phyloP scores from a whole-genome alignment of 2,797 vertebrate genomes.

The Pangasius djambal region DNA sequence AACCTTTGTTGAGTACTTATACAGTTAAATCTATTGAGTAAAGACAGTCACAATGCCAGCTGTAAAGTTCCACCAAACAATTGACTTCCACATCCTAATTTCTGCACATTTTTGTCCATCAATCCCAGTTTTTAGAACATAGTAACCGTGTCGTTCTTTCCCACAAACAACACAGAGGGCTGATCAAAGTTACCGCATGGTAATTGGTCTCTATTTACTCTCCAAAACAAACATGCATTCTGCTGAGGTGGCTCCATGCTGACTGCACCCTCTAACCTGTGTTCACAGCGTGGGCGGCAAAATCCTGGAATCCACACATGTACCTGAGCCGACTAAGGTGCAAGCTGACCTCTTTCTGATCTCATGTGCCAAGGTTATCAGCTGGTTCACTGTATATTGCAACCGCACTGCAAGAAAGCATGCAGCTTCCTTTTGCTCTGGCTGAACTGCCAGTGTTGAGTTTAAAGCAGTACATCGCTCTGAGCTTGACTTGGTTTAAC shows the following conservation, averaged over 20 bases:
- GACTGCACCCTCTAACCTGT: slow-evolving; percentile 58
- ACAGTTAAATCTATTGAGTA: not conserved
- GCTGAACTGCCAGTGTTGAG: not conserved
- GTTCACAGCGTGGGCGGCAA: slow-evolving; percentile 50
- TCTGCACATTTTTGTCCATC: not conserved
- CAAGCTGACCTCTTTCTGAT: slow-evolving; percentile 53
- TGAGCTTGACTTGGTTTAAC: not conserved
- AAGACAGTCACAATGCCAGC: not conserved
- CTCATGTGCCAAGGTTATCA: slow-evolving; percentile 50
- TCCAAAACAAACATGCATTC: slow-evolving; percentile 65
- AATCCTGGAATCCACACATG: slow-evolving; percentile 47
- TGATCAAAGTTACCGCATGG: slow-evolving; percentile 67
- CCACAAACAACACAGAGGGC: slow-evolving; percentile 41
- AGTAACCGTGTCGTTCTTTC: slow-evolving; percentile 18
- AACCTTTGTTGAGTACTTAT: not conserved
- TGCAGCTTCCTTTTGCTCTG: slow-evolving; percentile 12
- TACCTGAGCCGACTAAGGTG: slow-evolving; percentile 53
- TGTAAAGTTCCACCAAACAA: not conserved
- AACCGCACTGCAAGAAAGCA: slow-evolving; percentile 30
- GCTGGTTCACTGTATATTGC: slow-evolving; percentile 33
- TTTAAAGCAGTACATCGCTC: not conserved
- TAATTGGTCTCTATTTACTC: slow-evolving; percentile 64
- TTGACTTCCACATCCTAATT: not conserved
- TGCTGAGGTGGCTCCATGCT: slow-evolving; percentile 52
- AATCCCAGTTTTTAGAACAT: slow-evolving; percentile 1